Conservation (phyloP, 2,888 invertebrate genomes). For the Philereme vetulata region DNA sequence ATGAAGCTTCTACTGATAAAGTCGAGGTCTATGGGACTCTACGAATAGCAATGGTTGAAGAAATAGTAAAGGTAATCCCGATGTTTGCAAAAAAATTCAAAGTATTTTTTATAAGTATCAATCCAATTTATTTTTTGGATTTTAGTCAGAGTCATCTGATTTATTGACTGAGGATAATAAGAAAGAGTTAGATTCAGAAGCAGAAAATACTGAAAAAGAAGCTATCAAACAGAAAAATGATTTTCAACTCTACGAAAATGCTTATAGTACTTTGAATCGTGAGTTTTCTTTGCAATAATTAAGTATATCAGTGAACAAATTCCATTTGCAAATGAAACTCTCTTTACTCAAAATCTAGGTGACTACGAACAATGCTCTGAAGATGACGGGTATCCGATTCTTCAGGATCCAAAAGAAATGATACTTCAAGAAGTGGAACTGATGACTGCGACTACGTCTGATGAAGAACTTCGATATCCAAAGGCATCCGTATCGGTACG, state of each 20-base stretch:
- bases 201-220: constrained; percentile 23
- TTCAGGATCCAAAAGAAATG: constrained; percentile 66
- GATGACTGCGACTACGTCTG: constrained; percentile 54
- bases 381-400: constrained; percentile 59
- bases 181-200: too few relatives aligned
- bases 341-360: constrained; percentile 49
- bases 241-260: constrained; percentile 55
- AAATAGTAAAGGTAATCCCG: constrained; percentile 38
- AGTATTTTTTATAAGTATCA: too few relatives aligned
- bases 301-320: neutral
- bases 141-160: neutral
- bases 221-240: constrained; percentile 41
- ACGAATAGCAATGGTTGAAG: constrained; percentile 38
- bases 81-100: neutral
- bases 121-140: neutral
- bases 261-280: constrained; percentile 69
- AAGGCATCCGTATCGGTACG: constrained; percentile 24
- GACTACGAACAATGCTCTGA: constrained; percentile 74
- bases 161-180: neutral
- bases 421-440: constrained; percentile 70
- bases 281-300: constrained; percentile 41
- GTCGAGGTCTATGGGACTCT: constrained; percentile 34
- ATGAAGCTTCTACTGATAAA: constrained; percentile 35
- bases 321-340: neutral
- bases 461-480: constrained; percentile 39